Conservation (phyloP, 2,888 invertebrate genomes). For the Graphium colonna region DNA sequence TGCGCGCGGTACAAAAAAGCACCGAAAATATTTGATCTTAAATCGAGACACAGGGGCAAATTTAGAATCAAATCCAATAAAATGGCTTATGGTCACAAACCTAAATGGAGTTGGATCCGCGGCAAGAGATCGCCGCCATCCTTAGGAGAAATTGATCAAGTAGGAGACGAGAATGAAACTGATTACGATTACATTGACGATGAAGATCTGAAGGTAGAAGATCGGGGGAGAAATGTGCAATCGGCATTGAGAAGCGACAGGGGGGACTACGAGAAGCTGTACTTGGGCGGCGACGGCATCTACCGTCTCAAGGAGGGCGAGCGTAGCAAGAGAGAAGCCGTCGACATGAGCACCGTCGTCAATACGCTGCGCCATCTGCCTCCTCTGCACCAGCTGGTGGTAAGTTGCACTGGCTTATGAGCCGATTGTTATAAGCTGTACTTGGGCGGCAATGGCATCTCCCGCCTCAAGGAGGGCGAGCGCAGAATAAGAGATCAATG, state of each 20-base stretch:
- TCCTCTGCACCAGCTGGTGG: slow-evolving; percentile 33
- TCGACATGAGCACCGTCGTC: slow-evolving; percentile 28
- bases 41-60: slow-evolving; percentile 7
- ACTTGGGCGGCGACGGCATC: slow-evolving; percentile 41
- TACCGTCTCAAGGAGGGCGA: slow-evolving; percentile 38
- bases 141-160: slow-evolving; percentile 1
- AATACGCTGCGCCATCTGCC: slow-evolving; percentile 39
- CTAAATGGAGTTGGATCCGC: slow-evolving; percentile 45
- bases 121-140: slow-evolving; percentile 36
- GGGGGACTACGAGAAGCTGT: slow-evolving; percentile 37
- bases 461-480: slow-evolving; percentile 34
- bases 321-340: slow-evolving; percentile 32
- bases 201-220: background rate
- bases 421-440: slow-evolving; percentile 26
- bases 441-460: slow-evolving; percentile 43
- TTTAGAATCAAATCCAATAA: slow-evolving; percentile 4
- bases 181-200: slow-evolving; percentile 9
- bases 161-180: background rate
- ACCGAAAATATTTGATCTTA: slow-evolving; percentile 32
- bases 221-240: background rate
- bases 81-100: background rate
- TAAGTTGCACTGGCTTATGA: slow-evolving; percentile 27
- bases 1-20: slow-evolving; percentile 38
- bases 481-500: slow-evolving; percentile 33
- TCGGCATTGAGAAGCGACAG: slow-evolving; percentile 1